These are phyloP conservation scores for Halcyon smyrnensis DNA, from an alignment of 2,797 vertebrate species.

Conservation along the genomic window DNA sequence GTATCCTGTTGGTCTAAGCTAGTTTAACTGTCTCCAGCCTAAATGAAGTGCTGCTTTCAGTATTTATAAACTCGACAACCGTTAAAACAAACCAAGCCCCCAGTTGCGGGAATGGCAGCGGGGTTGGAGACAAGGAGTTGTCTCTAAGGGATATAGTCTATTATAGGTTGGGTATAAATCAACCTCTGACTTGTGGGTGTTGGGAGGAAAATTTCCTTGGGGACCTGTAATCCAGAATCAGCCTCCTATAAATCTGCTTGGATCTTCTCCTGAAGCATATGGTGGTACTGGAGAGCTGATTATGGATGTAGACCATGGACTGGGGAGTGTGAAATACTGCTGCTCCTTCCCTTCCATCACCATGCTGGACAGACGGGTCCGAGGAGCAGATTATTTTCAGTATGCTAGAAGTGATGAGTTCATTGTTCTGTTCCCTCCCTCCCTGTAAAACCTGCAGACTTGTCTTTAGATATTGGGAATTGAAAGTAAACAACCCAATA, in stretches of 20 bases:
- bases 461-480: not conserved
- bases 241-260: conserved; percentile 59
- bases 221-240: conserved; percentile 57
- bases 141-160: conserved; percentile 33
- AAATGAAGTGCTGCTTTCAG: not conserved
- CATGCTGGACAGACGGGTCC: not conserved
- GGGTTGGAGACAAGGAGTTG: conserved; percentile 1
- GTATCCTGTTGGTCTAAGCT: conserved; percentile 5
- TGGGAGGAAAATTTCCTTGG: conserved; percentile 63
- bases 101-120: not conserved
- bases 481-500: not conserved
- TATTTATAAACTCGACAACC: conserved; percentile 30
- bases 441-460: not conserved
- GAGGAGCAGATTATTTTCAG: not conserved
- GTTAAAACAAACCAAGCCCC: conserved; percentile 11
- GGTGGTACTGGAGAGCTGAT: conserved; percentile 26
- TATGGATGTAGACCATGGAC: not conserved
- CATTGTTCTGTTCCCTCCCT: not conserved
- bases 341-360: conserved; percentile 11
- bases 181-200: conserved; percentile 43
- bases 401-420: conserved; percentile 1
- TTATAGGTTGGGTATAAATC: conserved; percentile 52
- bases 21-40: conserved; percentile 31
- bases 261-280: conserved; percentile 1
- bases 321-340: conserved; percentile 46